Evolutionary conservation across 2,797 vertebrate genomes (phyloP).

Genomic region (Enteromius mattozi): DNA sequence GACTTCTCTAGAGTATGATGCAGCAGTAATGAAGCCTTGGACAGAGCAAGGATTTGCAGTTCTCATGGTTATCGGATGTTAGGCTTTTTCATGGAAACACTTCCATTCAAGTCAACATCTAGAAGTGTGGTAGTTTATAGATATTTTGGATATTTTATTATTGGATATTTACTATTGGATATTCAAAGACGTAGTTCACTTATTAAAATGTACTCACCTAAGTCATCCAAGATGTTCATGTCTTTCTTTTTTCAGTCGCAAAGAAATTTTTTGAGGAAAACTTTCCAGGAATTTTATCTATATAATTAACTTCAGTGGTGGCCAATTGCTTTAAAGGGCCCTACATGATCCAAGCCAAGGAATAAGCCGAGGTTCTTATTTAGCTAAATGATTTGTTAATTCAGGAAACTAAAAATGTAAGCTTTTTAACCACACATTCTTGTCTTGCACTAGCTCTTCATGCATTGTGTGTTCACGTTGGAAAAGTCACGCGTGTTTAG

Average conservation of each 20-base stretch:
- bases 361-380: too few relatives aligned
- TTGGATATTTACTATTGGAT: neutral
- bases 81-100: neutral
- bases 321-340: neutral
- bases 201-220: neutral
- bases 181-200: neutral
- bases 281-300: neutral
- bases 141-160: too few relatives aligned
- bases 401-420: too few relatives aligned
- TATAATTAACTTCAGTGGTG: neutral
- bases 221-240: neutral
- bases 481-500: too few relatives aligned
- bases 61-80: neutral
- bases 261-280: neutral
- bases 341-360: neutral
- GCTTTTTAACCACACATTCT: too few relatives aligned
- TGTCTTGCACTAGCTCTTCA: too few relatives aligned
- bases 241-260: neutral
- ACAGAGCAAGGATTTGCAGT: neutral
- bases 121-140: neutral
- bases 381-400: too few relatives aligned
- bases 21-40: neutral
- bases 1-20: conserved; percentile 21
- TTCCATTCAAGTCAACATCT: neutral
- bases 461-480: too few relatives aligned